A percentile compares a stretch with the other conserved stretches of the same genome.
phyloP scores from a whole-genome alignment of 2,797 vertebrate species.

The Propithecus deckenii region DNA sequence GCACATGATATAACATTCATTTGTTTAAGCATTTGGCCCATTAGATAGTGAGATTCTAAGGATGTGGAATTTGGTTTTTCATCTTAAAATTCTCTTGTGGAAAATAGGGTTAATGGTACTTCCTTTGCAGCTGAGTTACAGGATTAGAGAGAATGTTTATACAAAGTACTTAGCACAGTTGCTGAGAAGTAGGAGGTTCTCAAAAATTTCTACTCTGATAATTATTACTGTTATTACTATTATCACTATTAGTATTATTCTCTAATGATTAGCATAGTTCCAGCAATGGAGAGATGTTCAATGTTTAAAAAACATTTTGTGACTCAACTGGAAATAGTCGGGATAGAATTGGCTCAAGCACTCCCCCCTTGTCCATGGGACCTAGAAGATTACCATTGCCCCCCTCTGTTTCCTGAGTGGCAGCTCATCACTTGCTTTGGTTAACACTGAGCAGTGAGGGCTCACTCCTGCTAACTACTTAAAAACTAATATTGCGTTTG shows the following conservation, averaged over 20 bases:
- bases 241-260: not conserved
- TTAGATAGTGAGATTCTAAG: not conserved
- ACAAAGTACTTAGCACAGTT: not conserved
- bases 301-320: not conserved
- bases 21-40: not conserved
- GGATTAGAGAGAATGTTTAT: not conserved
- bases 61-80: not conserved
- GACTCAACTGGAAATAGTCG: not conserved
- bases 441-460: slow-evolving; percentile 70
- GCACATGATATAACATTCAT: not conserved
- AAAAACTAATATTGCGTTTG: slow-evolving; percentile 81
- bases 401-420: not conserved
- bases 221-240: not conserved
- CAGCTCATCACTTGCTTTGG: slow-evolving; percentile 38
- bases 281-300: not conserved
- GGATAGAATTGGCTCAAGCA: not conserved
- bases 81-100: not conserved
- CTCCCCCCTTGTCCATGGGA: rapidly evolving
- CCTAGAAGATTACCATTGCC: rapidly evolving
- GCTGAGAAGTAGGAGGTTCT: not conserved
- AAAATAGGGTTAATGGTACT: not conserved
- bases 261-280: not conserved
- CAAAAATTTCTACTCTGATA: not conserved
- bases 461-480: slow-evolving; percentile 67
- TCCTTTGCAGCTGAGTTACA: not conserved